Base-by-base conservation (phyloP, 2,113 vertebrate species). In the Hirundichthys speculiger region DNA sequence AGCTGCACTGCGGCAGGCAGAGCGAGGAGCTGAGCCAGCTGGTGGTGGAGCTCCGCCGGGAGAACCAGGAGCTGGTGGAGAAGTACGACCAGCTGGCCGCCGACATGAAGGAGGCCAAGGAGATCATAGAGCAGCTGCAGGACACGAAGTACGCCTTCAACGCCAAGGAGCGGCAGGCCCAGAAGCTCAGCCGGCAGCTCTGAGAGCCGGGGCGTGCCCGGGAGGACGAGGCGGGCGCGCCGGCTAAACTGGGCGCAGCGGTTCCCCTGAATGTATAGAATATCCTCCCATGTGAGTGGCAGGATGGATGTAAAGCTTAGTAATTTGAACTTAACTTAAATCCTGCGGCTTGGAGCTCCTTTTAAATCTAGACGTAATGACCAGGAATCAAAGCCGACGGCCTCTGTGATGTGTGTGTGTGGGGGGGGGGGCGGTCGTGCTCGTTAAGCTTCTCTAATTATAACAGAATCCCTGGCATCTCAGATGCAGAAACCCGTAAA, bases 131-230 rank as follows among this genome's bases (percentile, higher is more conserved):
- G 8, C 92, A 94, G 79, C 88, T 94, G 1, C 89, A 93, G 85
- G 94, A 95, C 73, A 93, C 93, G 4, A 94, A 94, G 67, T 89
- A 92, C 20, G 93, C 94, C 59, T 95, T 94, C 21, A 93, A 95
- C n/a, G 92, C 93, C 2, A 93, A 95, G 84, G 93, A 93, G 43
- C 76, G 94, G 39, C 95, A 96, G 88, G 95, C 94, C 11, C 94
- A 94, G 88, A 96, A 96, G 82, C 94, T 96, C 48, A 95, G 92
- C 75, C 82, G 94, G 27, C 94, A 96, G 65, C 92, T 96, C 43
- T 91, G 86, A 89, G 34, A 47, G 16, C 18, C 49, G 6, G 4
- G 1, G 0, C 4, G 39, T 3, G 41, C 13, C 14, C 13, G 40
- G 0, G 59, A 51, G 19, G 51, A 41, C 27, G 34, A 12, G 79